phyloP scores from a whole-genome alignment of 2,888 invertebrate species.

The Tipula unca region DNA sequence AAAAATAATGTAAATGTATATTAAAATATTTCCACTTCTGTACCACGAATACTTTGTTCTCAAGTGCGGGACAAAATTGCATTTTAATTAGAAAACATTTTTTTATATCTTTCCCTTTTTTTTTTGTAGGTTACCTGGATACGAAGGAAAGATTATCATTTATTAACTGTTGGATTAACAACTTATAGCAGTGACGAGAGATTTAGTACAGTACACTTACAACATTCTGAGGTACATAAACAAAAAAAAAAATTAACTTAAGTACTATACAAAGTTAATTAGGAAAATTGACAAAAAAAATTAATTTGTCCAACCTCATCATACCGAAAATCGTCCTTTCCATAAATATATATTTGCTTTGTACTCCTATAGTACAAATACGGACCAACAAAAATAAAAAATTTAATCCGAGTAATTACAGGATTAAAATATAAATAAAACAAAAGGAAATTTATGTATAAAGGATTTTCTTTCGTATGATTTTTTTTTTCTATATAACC shows the following conservation, averaged over 20 bases:
- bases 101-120: background rate
- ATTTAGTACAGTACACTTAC: slow-evolving; percentile 76
- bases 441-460: background rate
- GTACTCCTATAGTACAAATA: background rate
- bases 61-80: background rate
- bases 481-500: background rate
- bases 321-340: background rate
- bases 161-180: slow-evolving; percentile 76
- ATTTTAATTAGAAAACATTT: background rate
- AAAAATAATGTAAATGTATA: background rate
- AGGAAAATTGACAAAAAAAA: background rate
- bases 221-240: slow-evolving; percentile 68
- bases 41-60: background rate
- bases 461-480: background rate
- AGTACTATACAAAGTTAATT: background rate
- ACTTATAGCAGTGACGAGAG: slow-evolving; percentile 85
- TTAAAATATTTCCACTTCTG: background rate
- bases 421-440: background rate
- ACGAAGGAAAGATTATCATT: slow-evolving; percentile 72
- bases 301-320: background rate
- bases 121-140: slow-evolving; percentile 75
- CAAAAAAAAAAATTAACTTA: background rate
- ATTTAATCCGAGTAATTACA: background rate
- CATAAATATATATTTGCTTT: background rate
- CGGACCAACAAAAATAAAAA: background rate